These are phyloP conservation scores for Sus scrofa DNA, from an alignment of 2,113 vertebrate species.

Conservation along the genomic window T2T-Sscrofa CM000823.6:5461501-5462000, in stretches of 20 bases:
- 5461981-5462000: too few relatives aligned
- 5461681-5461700: background rate
- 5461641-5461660: too few relatives aligned
- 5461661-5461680: background rate
- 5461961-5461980: too few relatives aligned
- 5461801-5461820: conserved; percentile 27
- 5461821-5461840: background rate
- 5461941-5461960: too few relatives aligned
- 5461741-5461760: background rate
- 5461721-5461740: conserved; percentile 36
- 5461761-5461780: background rate
- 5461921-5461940: too few relatives aligned
- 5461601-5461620: background rate
- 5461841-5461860: background rate
- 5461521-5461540: too few relatives aligned
- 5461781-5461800: background rate
- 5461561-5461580: too few relatives aligned
- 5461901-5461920: too few relatives aligned
- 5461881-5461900: too few relatives aligned
- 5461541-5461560: background rate
- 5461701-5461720: background rate
- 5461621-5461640: background rate
- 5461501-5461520: background rate
- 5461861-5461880: too few relatives aligned
- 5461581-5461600: too few relatives aligned